A percentile compares a stretch with the other conserved stretches of the same genome.
Conservation (phyloP, 2,797 vertebrate species). For the Eptatretus atami region DNA sequence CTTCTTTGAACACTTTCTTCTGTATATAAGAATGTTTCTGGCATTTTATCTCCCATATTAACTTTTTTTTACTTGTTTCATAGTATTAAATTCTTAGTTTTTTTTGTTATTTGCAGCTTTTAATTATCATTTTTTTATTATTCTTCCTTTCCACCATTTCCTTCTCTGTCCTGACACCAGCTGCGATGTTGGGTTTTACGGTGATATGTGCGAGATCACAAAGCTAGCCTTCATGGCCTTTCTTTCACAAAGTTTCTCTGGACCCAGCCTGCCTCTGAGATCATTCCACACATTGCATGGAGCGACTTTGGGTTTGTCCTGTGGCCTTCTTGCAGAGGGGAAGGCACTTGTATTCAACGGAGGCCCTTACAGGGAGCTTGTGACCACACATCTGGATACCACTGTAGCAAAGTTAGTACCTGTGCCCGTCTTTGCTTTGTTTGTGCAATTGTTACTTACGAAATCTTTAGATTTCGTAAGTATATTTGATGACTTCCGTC, state of each 20-base stretch:
- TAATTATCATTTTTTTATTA: too few species aligned
- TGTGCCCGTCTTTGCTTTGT: background rate
- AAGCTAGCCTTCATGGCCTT: constrained; percentile 78
- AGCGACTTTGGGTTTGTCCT: constrained; percentile 80
- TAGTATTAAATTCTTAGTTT: background rate
- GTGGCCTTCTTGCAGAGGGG: constrained; percentile 76
- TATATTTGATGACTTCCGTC: too few species aligned
- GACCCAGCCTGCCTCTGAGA: constrained; percentile 62
- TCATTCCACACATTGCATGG: constrained; percentile 88
- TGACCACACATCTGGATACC: constrained; percentile 69
- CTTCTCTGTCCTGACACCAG: constrained; percentile 14
- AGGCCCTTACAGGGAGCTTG: constrained; percentile 55
- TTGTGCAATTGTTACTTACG: constrained; percentile 7
- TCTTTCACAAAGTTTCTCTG: constrained; percentile 68
- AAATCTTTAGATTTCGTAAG: too few species aligned
- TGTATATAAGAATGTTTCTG: too few species aligned
- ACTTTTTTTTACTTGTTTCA: too few species aligned
- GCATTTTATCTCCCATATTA: too few species aligned
- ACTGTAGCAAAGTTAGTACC: constrained; percentile 55
- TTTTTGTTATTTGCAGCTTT: background rate
- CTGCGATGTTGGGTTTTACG: constrained; percentile 78
- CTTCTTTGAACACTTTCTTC: too few species aligned
- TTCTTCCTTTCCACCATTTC: background rate
- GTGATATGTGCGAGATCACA: constrained; percentile 62
- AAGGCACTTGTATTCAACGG: constrained; percentile 88